Evolutionary conservation across 1,140 invertebrate species (phyloP).

Genomic region (Odontomachus brunneus): DNA sequence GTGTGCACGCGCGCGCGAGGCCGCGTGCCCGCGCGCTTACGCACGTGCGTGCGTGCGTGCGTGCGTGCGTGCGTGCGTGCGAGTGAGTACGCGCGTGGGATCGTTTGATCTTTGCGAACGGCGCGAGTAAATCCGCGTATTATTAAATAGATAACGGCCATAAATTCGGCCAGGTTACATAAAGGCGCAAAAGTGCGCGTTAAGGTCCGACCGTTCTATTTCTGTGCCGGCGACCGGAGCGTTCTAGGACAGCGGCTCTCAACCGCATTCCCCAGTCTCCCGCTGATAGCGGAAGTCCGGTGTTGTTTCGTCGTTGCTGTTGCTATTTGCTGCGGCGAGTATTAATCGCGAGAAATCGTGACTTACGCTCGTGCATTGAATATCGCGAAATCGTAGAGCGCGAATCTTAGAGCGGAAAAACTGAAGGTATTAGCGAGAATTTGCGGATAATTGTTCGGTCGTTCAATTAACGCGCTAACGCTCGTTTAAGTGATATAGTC

Average conservation of each 20-base stretch:
- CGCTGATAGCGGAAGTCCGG: slow-evolving; percentile 6
- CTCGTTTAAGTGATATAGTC: not conserved
- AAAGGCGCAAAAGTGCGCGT: slow-evolving; percentile 76
- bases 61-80: not conserved
- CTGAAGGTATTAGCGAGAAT: too few species aligned
- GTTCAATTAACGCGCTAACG: slow-evolving; percentile 9
- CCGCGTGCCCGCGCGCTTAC: not conserved
- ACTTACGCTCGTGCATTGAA: not conserved
- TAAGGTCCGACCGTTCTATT: slow-evolving; percentile 80
- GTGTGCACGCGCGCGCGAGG: not conserved
- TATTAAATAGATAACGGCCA: slow-evolving; percentile 78
- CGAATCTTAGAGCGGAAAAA: not conserved
- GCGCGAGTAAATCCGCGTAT: slow-evolving; percentile 70
- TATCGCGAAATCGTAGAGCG: slow-evolving; percentile 1
- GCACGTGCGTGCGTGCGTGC: not conserved
- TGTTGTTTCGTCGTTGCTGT: not conserved
- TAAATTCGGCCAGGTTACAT: slow-evolving; percentile 78
- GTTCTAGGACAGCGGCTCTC: slow-evolving; percentile 74
- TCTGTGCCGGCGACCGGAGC: slow-evolving; percentile 70
- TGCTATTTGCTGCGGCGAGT: too few species aligned
- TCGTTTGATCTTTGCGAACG: slow-evolving; percentile 72
- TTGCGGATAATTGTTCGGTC: too few species aligned
- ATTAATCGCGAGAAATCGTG: not conserved
- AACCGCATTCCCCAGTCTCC: slow-evolving; percentile 52
- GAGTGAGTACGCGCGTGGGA: slow-evolving; percentile 10